Percentiles rank a stretch among this genome's conserved stretches.
phyloP scores from a whole-genome alignment of 1,140 invertebrate genomes.

The Eumeta japonica region DNA sequence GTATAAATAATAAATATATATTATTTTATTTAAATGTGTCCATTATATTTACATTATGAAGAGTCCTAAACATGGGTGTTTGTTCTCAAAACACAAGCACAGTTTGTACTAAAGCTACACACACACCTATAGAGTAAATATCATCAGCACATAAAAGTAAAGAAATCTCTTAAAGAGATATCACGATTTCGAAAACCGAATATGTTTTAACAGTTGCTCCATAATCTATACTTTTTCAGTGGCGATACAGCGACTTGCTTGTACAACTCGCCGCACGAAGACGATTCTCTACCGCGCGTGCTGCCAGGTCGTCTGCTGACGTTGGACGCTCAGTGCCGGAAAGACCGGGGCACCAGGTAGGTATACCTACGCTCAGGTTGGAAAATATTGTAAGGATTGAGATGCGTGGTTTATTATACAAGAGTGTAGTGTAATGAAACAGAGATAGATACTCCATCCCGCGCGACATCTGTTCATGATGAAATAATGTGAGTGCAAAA shows the following conservation, averaged over 20 bases:
- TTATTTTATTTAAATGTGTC: too few relatives aligned
- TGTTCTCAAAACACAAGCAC: too few relatives aligned
- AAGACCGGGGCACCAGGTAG: conserved; percentile 85
- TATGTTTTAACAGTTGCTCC: neutral
- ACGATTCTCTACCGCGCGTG: conserved; percentile 83
- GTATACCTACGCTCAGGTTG: neutral
- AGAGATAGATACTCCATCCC: too few relatives aligned
- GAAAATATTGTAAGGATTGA: neutral
- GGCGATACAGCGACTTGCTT: conserved; percentile 92
- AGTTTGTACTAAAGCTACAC: too few relatives aligned
- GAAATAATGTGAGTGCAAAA: too few relatives aligned
- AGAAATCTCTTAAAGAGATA: neutral
- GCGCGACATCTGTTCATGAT: too few relatives aligned
- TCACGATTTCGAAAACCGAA: neutral
- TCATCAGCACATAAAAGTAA: too few relatives aligned
- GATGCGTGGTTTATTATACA: neutral
- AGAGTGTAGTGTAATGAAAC: too few relatives aligned
- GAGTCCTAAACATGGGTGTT: too few relatives aligned
- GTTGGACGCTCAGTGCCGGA: conserved; percentile 88
- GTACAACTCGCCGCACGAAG: conserved; percentile 91
- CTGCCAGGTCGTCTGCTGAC: conserved; percentile 86
- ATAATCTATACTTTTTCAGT: conserved; percentile 57
- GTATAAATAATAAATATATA: too few relatives aligned
- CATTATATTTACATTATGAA: too few relatives aligned
- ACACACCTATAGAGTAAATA: too few relatives aligned